Evolutionary conservation across 2,797 vertebrate species (phyloP), one percentile per base, ranked within the genome.

Genomic region (Coregonus ussuriensis): DNA sequence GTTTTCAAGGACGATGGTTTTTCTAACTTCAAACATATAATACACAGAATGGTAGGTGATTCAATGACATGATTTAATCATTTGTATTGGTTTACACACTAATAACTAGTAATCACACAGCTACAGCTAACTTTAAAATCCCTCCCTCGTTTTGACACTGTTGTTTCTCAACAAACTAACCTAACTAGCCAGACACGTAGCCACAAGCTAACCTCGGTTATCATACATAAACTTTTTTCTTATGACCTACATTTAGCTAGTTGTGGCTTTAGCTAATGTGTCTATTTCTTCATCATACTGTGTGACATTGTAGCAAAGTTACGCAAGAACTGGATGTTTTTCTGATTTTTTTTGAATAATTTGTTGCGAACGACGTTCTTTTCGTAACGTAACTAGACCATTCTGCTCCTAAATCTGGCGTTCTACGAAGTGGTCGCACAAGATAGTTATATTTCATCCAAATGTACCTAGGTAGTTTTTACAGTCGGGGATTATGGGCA

Each of bases 1-100:
- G 18, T 53, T 54, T 75, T 59, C 35, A 56, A 73, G 31, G 71
- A 15, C 41, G 59, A 51, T 77, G 33, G 25, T 67, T 67, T n/a
- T 15, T 67, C 31, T 4, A 67, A 67, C 31, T 67, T 13, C 29
- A 35, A 25, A 67, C 29, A 15, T 16, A 66, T 31, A 31, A 33
- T 31, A 67, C 13, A 29, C 31, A 67, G 35, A 67, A 4, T 31
- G 9, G 25, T 66, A 31, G 29, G 25, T 66, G 13, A 15, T 31
- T 29, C 13, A 14, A 29, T 31, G 63, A 29, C 13, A 33, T 33
- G 33, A 11, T 31, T 67, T 5, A 35, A 62, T 7, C 0, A 21
- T n/a, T 9, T 62, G 7, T n/a, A 62, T 21, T 62, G 56, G 56
- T n/a, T n/a, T 62, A 18, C n/a, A n/a, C n/a, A 21, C 56, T 7